phyloP scores from a whole-genome alignment of 2,888 invertebrate species.

The Helicoverpa assulta region DNA sequence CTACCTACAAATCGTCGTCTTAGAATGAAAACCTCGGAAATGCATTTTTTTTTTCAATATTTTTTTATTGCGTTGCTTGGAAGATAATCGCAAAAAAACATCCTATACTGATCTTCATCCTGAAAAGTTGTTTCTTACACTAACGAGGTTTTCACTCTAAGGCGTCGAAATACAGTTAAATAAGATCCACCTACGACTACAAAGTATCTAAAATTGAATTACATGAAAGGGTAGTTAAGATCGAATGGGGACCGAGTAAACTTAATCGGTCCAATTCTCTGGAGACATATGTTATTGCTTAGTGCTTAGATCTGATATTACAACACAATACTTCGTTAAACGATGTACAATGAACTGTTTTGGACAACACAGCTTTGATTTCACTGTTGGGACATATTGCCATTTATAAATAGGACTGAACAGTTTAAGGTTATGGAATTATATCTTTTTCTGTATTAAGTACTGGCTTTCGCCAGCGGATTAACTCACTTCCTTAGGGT shows the following conservation, averaged over 20 bases:
- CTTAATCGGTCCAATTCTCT: slow-evolving; percentile 49
- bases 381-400: not conserved
- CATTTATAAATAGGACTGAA: not conserved
- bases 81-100: no score
- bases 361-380: not conserved
- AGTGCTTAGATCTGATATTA: slow-evolving; percentile 28
- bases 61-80: no score
- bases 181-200: slow-evolving; percentile 4
- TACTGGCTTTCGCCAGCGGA: no score
- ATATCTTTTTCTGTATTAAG: not conserved
- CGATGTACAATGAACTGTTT: slow-evolving; percentile 6
- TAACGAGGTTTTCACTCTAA: no score
- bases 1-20: no score
- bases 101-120: no score
- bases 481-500: no score
- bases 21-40: no score
- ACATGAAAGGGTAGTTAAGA: slow-evolving; percentile 30
- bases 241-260: slow-evolving; percentile 32
- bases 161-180: slow-evolving; percentile 6
- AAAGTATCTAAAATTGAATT: slow-evolving; percentile 49
- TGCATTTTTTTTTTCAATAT: no score
- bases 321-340: slow-evolving; percentile 35
- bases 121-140: no score
- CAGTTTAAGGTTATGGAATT: not conserved
- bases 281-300: slow-evolving; percentile 46